Evolutionary conservation across 2,113 vertebrate species (phyloP).

Genomic region (Coptodon bakossiorum): DNA sequence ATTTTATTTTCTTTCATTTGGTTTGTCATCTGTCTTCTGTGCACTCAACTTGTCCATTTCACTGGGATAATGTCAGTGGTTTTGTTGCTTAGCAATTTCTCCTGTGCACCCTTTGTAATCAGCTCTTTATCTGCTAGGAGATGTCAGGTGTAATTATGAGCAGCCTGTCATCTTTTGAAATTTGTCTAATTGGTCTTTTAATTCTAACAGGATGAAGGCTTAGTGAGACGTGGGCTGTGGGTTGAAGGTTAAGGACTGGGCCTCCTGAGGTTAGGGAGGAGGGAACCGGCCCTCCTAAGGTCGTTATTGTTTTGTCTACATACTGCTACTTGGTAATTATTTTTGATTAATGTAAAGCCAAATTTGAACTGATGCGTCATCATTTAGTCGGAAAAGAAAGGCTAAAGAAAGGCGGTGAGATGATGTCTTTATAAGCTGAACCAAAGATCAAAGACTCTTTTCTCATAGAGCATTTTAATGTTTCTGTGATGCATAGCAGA

Average conservation of each 20-base stretch:
- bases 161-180: slow-evolving; percentile 69
- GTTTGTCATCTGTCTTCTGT: neutral
- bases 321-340: slow-evolving; percentile 25
- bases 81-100: slow-evolving; percentile 50
- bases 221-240: slow-evolving; percentile 36
- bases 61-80: slow-evolving; percentile 34
- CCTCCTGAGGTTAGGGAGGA: slow-evolving; percentile 41
- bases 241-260: slow-evolving; percentile 56
- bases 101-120: slow-evolving; percentile 46
- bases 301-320: slow-evolving; percentile 46
- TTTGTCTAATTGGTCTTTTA: slow-evolving; percentile 74
- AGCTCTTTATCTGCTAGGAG: slow-evolving; percentile 61
- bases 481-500: slow-evolving; percentile 10
- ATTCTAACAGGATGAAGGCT: slow-evolving; percentile 63
- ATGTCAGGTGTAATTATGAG: slow-evolving; percentile 69
- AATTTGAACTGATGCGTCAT: slow-evolving; percentile 36
- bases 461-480: slow-evolving; percentile 6
- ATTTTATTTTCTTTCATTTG: neutral
- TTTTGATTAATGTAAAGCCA: slow-evolving; percentile 35
- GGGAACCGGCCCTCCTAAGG: slow-evolving; percentile 11
- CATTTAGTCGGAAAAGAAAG: slow-evolving; percentile 18
- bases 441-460: slow-evolving; percentile 50
- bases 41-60: neutral
- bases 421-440: slow-evolving; percentile 43
- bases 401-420: slow-evolving; percentile 27